Evolutionary conservation across 2,113 vertebrate species (phyloP), one percentile per base, ranked within the genome.

Genomic region (Limnothrissa miodon): DNA sequence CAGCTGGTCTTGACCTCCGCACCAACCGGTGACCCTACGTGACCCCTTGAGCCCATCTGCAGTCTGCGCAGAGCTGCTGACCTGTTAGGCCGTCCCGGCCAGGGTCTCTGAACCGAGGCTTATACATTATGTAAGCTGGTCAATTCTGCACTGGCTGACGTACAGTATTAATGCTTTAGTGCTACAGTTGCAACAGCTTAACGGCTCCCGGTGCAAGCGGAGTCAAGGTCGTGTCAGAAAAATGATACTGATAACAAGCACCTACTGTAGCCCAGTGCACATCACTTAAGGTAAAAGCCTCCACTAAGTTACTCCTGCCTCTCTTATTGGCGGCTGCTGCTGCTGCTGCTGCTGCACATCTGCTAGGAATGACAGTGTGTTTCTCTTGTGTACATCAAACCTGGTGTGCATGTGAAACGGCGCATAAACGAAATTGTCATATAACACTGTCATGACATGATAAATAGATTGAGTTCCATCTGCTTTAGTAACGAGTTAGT

Each of bases 111-210:
- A 15, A 33, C 29, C 36, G 66, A 17, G 66, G 62, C 29, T 36
- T 74, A 74, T 74, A 11, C 66, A 39, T 74, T 74, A 74, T 74
- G 66, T 39, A 74, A 74, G 29, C 66, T 17, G 33, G 66, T 39
- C 25, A 74, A 36, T 74, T 39, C 3, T 56, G 51, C 5, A 15
- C 25, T 29, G n/a, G n/a, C 59, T 25, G 29, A 29, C 17, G 66
- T 74, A 74, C n/a, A n/a, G n/a, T n/a, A n/a, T 74, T 36, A 33
- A 13, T 13, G 29, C 33, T 39, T 29, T 13, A 74, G 29, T 36
- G 10, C 10, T 5, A 13, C 1, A 5, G 66, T 23, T 48, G 46
- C 56, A n/a, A 9, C 25, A 74, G 66, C 21, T 7, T 39, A 74
- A 15, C 66, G 36, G 29, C 29, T 36, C 25, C 42, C 42, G 17